phyloP scores from a whole-genome alignment of 2,797 vertebrate genomes.

The Lophotriccus pileatus region DNA sequence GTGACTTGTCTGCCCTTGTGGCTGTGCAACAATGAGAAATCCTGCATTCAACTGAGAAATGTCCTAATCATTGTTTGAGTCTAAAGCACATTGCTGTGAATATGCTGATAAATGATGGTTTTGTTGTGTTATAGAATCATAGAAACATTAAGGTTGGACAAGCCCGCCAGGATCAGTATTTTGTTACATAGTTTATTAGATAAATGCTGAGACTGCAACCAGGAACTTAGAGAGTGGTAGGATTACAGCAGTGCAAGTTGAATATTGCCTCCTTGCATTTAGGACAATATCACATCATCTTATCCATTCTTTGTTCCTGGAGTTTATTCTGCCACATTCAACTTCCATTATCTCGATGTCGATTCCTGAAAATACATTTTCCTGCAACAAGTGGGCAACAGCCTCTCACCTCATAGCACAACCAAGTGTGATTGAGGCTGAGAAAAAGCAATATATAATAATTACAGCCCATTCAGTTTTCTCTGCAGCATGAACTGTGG shows the following conservation, averaged over 20 bases:
- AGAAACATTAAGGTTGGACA: background rate
- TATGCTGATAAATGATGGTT: background rate
- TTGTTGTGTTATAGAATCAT: background rate
- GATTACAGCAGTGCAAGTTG: background rate
- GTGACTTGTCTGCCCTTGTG: background rate
- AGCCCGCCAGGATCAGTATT: background rate
- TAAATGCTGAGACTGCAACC: background rate
- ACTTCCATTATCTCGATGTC: rapidly evolving
- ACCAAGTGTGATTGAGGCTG: background rate
- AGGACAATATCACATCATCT: background rate
- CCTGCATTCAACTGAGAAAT: conserved; percentile 55
- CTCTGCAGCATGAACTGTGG: background rate
- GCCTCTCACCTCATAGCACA: background rate
- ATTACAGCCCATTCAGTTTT: background rate
- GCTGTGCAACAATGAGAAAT: conserved; percentile 43
- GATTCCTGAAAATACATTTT: background rate
- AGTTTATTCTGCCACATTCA: background rate
- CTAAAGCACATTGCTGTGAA: background rate
- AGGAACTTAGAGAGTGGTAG: background rate
- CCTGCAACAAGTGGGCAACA: background rate
- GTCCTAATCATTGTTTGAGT: background rate
- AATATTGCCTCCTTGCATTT: background rate
- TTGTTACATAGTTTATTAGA: background rate
- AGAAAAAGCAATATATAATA: background rate
- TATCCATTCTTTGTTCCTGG: rapidly evolving